Evolutionary conservation across 30 jellyfish, hydroid and myxozoan species (phyloP), one percentile per base, ranked within the genome.

Genomic region (Chrysaora quinquecirrha): DNA sequence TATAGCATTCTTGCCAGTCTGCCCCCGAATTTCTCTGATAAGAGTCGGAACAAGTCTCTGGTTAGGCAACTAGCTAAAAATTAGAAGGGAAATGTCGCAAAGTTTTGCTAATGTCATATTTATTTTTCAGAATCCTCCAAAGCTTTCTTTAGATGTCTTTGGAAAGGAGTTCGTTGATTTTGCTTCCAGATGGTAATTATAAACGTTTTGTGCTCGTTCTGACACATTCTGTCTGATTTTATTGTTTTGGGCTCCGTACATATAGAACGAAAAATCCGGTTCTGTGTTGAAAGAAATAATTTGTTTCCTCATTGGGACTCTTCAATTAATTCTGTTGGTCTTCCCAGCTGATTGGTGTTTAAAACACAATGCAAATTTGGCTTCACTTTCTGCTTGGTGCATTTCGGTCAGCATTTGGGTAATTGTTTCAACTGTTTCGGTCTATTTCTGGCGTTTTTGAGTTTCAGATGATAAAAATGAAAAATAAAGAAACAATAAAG

Each of bases 121-220:
- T n/a, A n/a, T n/a, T 47, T 78, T 85, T 31, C 49, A 91, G 98
- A 84, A 91, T 60, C 96, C 98, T 24, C 96, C 96, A 66, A 73
- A 76, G 34, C 90, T 91, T 20, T 75, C 98, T 0, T 35, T 89
- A 20, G 89, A 85, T 12, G 32, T 30, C 9, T 91, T 91, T 64
- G 90, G 95, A 9, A 85, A 29, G 11, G 96, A 95, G n/a, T 76
- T 91, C 33, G 73, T 89, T 11, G 93, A 86, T 34, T 91, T 91
- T 28, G 89, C 86, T 1, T 86, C 89, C 21, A 79, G 75, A 54
- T 91, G 98, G 98, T 91, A 38, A 79, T 87, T 52, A 46, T 27
- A 7, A 14, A 1, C 7, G 30, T 35, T 11, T n/a, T 31, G 28
- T 3, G 16, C 11, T 22, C 23, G 30, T 50, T 56, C 12, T n/a